Conservation (phyloP, 2,797 vertebrate genomes). For the Iguana delicatissima region DNA sequence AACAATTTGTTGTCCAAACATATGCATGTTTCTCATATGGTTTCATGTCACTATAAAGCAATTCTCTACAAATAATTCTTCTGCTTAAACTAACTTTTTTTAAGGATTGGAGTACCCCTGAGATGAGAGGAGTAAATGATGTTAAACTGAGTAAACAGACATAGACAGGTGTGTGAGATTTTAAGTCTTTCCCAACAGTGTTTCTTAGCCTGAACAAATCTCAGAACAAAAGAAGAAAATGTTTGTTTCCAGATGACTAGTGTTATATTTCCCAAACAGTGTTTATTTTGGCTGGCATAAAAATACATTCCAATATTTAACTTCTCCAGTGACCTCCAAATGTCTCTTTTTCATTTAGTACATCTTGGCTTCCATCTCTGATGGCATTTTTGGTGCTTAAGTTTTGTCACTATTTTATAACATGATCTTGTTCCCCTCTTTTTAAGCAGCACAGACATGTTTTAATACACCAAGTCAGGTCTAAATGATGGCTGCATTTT, state of each 20-base stretch:
- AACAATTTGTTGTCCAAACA: neutral
- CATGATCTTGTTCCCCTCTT: constrained; percentile 18
- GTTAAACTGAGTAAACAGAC: constrained; percentile 31
- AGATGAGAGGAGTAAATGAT: constrained; percentile 20
- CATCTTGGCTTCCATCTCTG: constrained; percentile 48
- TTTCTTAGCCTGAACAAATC: constrained; percentile 53
- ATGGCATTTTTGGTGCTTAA: constrained; percentile 56
- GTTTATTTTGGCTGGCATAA: constrained; percentile 69
- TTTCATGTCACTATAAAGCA: neutral
- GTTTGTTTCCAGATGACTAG: constrained; percentile 66
- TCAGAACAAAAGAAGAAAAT: constrained; percentile 3
- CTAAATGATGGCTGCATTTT: constrained; percentile 10
- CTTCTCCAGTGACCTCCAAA: constrained; percentile 52
- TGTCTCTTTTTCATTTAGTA: constrained; percentile 45
- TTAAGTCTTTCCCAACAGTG: constrained; percentile 7
- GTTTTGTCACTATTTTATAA: constrained; percentile 58
- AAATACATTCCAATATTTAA: constrained; percentile 68
- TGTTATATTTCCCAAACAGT: constrained; percentile 65
- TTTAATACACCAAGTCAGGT: constrained; percentile 50
- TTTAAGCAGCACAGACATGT: constrained; percentile 60
- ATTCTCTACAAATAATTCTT: constrained; percentile 15
- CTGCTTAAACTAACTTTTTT: constrained; percentile 27
- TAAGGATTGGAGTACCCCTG: constrained; percentile 8
- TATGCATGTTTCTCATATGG: neutral
- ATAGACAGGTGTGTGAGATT: neutral